These are phyloP conservation scores for Pyrgus malvae DNA, from an alignment of 2,888 invertebrate species.

Conservation along the genomic window DNA sequence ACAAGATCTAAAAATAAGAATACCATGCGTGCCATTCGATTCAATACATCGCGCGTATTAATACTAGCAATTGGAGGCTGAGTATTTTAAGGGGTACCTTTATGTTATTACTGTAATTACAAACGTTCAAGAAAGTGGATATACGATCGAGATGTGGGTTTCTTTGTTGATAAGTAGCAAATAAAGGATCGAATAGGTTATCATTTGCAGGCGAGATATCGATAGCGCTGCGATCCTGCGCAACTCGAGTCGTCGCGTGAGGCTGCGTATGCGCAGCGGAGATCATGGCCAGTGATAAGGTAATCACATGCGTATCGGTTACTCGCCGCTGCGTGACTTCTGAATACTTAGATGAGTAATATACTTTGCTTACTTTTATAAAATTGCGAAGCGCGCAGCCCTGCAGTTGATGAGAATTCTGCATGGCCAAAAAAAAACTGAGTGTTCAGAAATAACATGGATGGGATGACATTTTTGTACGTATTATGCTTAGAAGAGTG, in stretches of 20 bases:
- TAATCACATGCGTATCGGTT: constrained; percentile 67
- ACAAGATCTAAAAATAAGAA: constrained; percentile 23
- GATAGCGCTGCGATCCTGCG: constrained; percentile 32
- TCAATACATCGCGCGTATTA: constrained; percentile 3
- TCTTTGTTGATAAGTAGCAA: constrained; percentile 19
- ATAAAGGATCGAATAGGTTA: constrained; percentile 34
- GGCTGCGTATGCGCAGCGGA: constrained; percentile 55
- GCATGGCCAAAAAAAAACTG: too few relatives aligned
- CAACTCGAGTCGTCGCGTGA: constrained; percentile 34
- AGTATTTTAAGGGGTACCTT: constrained; percentile 5
- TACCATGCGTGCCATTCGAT: constrained; percentile 15
- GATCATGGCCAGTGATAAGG: constrained; percentile 73
- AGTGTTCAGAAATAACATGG: too few relatives aligned
- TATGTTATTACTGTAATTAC: constrained; percentile 21
- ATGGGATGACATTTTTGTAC: too few relatives aligned
- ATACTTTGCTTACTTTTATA: too few relatives aligned
- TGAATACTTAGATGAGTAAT: too few relatives aligned
- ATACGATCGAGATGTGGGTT: constrained; percentile 10
- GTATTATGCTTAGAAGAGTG: too few relatives aligned
- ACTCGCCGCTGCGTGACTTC: constrained; percentile 55
- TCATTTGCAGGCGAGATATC: constrained; percentile 51
- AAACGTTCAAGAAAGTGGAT: constrained; percentile 22
- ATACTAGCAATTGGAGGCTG: neutral
- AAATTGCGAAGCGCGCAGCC: too few relatives aligned
- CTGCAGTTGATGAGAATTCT: too few relatives aligned